Conservation (phyloP, 2,113 vertebrate genomes). For the Saguinus imperator region DNA sequence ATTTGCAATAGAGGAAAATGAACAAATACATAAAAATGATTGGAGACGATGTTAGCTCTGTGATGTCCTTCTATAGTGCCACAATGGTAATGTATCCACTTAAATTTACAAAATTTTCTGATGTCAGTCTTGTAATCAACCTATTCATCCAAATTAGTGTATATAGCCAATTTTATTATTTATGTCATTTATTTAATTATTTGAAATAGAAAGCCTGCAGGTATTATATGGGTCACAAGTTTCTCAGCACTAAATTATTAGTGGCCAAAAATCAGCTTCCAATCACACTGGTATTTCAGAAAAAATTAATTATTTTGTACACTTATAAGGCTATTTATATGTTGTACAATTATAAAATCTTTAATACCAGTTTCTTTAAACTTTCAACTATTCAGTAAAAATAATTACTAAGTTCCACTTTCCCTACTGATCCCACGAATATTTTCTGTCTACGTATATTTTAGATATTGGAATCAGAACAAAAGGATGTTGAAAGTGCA, state of each 20-base stretch:
- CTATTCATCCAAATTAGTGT: background rate
- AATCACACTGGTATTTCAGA: background rate
- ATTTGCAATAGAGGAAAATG: background rate
- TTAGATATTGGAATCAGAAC: background rate
- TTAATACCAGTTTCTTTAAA: background rate
- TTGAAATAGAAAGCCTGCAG: background rate
- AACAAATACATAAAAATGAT: background rate
- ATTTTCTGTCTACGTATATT: background rate
- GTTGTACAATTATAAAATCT: background rate
- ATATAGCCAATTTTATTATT: background rate
- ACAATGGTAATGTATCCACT: background rate
- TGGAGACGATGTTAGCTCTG: background rate
- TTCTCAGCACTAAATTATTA: background rate
- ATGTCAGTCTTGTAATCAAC: background rate
- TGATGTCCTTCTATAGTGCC: background rate
- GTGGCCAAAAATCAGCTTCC: background rate
- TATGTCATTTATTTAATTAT: background rate
- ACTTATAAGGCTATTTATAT: background rate
- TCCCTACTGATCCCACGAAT: background rate
- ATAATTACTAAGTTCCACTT: background rate
- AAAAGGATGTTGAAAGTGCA: background rate
- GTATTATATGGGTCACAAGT: background rate
- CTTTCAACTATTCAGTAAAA: background rate
- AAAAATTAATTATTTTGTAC: background rate
- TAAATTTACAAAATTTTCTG: background rate